Base-by-base conservation (phyloP, 2,888 invertebrate species). In the Crioceris asparagi region DNA sequence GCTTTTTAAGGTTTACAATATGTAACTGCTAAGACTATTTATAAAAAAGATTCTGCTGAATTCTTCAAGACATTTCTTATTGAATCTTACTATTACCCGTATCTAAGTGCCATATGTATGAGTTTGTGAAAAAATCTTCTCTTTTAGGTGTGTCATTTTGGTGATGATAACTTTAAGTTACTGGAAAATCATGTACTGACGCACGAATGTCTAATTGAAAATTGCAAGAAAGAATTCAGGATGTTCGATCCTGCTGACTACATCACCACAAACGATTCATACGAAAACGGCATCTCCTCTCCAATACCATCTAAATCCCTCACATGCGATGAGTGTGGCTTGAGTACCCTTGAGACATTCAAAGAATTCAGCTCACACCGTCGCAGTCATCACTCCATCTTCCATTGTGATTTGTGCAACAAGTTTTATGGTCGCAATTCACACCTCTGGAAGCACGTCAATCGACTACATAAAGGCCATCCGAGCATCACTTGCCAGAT, bases 381-480 rank as follows among this genome's bases (percentile, higher is more conserved):
- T 8, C 56, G 71, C 23, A 60, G 63, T 23, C 57, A 63, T 18
- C 75, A 75, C 49, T 66, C 66, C 18, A 66, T 72, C 6, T 73
- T 72, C 47, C 74, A 74, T 4, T 75, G 75, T 48, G 74, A 75
- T 56, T 54, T 75, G 5, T 75, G 75, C 49, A 70, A 69, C 46
- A 75, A 75, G 48, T 74, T 68, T 46, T 75, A 75, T 46, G 73
- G 74, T 0, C 58, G 74, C 8, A 74, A 72, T 16, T 73, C 74
- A 7, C 74, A 74, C 47, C 50, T 75, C 8, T 74, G 74, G 74
- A 75, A 75, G 49, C 75, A 75, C 49, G 74, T 74, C 2, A 74
- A 74, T 48, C 61, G 73, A 27, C 64, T 72, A 8, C 74, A 74
- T 50, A 64, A 64, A 50, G 71, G 71, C 10, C 72, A 75, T 51